Percentiles rank a stretch among this genome's conserved stretches.
phyloP scores from a whole-genome alignment of 2,888 invertebrate genomes.

The Branchipolynoe longqiensis region DNA sequence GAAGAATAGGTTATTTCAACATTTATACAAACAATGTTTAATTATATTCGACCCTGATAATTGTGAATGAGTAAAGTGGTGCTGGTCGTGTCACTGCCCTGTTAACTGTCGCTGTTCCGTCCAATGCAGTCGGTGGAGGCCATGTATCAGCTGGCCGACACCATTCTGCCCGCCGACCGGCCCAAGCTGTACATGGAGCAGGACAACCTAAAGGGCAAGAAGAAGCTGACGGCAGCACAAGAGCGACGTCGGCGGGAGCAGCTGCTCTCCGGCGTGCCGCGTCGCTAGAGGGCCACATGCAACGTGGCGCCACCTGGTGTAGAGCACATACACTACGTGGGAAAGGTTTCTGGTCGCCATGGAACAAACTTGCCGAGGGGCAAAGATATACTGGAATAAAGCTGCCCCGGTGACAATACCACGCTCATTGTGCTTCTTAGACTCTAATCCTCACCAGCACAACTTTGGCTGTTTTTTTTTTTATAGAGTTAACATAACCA shows the following conservation, averaged over 20 bases:
- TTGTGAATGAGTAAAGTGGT: background rate
- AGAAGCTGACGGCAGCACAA: constrained; percentile 15
- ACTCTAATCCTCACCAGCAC: too few relatives aligned
- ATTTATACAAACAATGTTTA: background rate
- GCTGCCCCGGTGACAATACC: too few relatives aligned
- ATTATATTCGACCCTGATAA: background rate
- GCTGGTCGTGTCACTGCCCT: background rate
- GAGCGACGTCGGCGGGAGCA: background rate
- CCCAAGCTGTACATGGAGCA: background rate
- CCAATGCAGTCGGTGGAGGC: background rate
- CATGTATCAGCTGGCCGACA: constrained; percentile 18
- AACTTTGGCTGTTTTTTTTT: too few relatives aligned
- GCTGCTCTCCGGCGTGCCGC: background rate
- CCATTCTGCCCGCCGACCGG: background rate
- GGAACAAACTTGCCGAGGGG: too few relatives aligned
- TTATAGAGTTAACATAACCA: too few relatives aligned
- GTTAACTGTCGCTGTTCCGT: background rate
- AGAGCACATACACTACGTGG: too few relatives aligned
- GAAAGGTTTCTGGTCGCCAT: too few relatives aligned
- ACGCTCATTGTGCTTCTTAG: too few relatives aligned
- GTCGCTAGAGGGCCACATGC: background rate
- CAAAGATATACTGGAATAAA: too few relatives aligned
- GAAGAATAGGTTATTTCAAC: background rate
- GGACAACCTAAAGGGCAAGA: background rate
- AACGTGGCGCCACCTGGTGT: too few relatives aligned